Percentiles rank a stretch among this genome's conserved stretches.
These are phyloP conservation scores for Patella vulgata DNA, from an alignment of 1,140 invertebrate species.

Conservation along the genomic window DNA sequence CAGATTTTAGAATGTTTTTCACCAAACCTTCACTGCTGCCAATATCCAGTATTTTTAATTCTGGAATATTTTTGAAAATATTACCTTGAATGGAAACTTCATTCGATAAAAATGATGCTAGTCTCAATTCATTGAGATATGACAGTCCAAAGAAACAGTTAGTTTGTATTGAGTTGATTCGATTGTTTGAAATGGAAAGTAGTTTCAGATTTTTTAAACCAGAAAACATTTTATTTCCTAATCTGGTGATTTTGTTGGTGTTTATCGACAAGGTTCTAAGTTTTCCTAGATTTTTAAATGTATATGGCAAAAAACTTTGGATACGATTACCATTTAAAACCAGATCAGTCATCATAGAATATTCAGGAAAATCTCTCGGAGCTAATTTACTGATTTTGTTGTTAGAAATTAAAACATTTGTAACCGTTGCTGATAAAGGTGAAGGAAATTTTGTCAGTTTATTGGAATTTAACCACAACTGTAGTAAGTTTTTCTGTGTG, in stretches of 20 bases:
- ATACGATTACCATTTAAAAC: conserved; percentile 44
- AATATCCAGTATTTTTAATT: conserved; percentile 77
- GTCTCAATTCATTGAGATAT: conserved; percentile 70
- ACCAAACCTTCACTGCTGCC: conserved; percentile 79
- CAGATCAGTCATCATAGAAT: conserved; percentile 35
- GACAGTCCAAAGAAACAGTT: conserved; percentile 8
- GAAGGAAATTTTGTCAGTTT: conserved; percentile 74
- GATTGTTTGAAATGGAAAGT: conserved; percentile 8
- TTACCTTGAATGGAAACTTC: conserved; percentile 64
- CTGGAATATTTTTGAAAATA: conserved; percentile 68
- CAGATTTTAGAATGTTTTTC: conserved; percentile 71
- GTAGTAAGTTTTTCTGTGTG: conserved; percentile 74
- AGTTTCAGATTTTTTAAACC: conserved; percentile 72
- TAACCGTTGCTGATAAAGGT: conserved; percentile 75
- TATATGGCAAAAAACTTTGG: conserved; percentile 15
- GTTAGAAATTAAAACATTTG: conserved; percentile 73
- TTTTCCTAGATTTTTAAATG: conserved; percentile 28
- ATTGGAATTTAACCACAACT: conserved; percentile 28
- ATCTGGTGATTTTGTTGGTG: conserved; percentile 59
- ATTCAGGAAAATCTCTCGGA: conserved; percentile 27
- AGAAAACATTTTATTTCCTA: conserved; percentile 57
- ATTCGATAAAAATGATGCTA: conserved; percentile 74
- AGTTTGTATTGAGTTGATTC: conserved; percentile 2
- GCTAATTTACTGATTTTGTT: conserved; percentile 73
- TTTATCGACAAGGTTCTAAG: conserved; percentile 69